Evolutionary conservation across 2,797 vertebrate genomes (phyloP).

Genomic region (Neoniphon sammara): DNA sequence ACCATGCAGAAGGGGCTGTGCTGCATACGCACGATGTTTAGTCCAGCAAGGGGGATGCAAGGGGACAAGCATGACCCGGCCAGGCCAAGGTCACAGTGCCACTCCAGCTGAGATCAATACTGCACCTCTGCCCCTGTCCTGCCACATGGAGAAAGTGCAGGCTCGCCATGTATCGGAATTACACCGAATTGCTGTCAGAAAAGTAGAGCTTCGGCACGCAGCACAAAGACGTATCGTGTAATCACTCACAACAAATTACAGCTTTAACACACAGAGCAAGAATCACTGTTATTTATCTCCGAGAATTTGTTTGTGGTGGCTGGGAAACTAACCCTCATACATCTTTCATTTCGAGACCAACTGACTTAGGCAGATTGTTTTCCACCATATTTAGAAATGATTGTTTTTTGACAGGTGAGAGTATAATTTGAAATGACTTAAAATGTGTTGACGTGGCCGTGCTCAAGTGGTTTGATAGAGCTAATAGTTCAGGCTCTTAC

Average conservation of each 20-base stretch:
- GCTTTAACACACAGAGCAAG: slow-evolving; percentile 32
- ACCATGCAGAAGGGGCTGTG: slow-evolving; percentile 24
- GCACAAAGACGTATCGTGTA: slow-evolving; percentile 56
- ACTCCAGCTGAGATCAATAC: slow-evolving; percentile 51
- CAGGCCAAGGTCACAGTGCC: slow-evolving; percentile 35
- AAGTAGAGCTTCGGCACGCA: slow-evolving; percentile 28
- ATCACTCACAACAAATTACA: slow-evolving; percentile 58
- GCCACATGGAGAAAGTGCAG: slow-evolving; percentile 50
- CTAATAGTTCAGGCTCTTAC: background rate
- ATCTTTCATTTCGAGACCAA: slow-evolving; percentile 26
- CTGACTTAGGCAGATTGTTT: slow-evolving; percentile 35
- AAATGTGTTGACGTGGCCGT: slow-evolving; percentile 33
- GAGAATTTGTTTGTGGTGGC: slow-evolving; percentile 40
- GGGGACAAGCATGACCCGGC: slow-evolving; percentile 69
- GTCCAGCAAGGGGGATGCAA: slow-evolving; percentile 58
- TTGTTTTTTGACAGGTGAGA: slow-evolving; percentile 21
- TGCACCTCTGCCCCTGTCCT: slow-evolving; percentile 34
- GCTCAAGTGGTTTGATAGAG: slow-evolving; percentile 24
- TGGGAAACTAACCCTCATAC: slow-evolving; percentile 18
- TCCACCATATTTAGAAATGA: slow-evolving; percentile 33
- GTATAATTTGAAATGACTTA: slow-evolving; percentile 16
- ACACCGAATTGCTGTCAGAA: slow-evolving; percentile 48
- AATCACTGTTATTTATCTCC: slow-evolving; percentile 57
- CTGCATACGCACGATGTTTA: slow-evolving; percentile 35
- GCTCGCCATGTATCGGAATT: slow-evolving; percentile 24